Evolutionary conservation across 2,113 vertebrate species (phyloP).

Genomic region (Meles meles): DNA sequence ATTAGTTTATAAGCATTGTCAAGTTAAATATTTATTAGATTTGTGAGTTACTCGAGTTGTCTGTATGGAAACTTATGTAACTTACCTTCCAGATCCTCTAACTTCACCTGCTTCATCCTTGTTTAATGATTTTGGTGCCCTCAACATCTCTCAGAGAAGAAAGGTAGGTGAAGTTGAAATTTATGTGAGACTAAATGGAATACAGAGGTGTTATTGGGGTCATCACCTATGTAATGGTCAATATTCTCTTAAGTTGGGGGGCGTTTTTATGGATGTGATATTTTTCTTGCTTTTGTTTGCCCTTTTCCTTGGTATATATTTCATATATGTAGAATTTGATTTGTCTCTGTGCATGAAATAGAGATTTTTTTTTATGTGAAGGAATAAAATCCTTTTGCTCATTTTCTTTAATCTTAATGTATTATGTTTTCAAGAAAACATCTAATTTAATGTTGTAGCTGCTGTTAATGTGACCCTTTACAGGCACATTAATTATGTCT

Average conservation of each 20-base stretch:
- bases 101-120: conserved; percentile 94
- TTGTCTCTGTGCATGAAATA: background rate
- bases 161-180: conserved; percentile 87
- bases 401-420: background rate
- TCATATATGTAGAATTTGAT: conserved; percentile 27
- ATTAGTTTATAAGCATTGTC: background rate
- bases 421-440: conserved; percentile 1
- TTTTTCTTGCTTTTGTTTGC: conserved; percentile 34
- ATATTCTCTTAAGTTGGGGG: background rate
- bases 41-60: conserved; percentile 17
- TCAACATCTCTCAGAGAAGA: conserved; percentile 96
- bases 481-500: conserved; percentile 35
- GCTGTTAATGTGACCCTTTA: conserved; percentile 34
- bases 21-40: conserved; percentile 19
- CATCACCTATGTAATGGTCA: background rate
- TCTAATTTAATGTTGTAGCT: conserved; percentile 29
- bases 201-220: background rate
- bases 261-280: background rate
- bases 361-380: conserved; percentile 24
- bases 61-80: conserved; percentile 56
- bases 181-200: background rate
- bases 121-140: conserved; percentile 98
- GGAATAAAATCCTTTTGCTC: background rate
- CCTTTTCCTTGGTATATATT: background rate
- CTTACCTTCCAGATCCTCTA: conserved; percentile 89